These are phyloP conservation scores for Zaprionus obscuricornis DNA, from an alignment of 2,888 invertebrate genomes.

Conservation along the genomic window DNA sequence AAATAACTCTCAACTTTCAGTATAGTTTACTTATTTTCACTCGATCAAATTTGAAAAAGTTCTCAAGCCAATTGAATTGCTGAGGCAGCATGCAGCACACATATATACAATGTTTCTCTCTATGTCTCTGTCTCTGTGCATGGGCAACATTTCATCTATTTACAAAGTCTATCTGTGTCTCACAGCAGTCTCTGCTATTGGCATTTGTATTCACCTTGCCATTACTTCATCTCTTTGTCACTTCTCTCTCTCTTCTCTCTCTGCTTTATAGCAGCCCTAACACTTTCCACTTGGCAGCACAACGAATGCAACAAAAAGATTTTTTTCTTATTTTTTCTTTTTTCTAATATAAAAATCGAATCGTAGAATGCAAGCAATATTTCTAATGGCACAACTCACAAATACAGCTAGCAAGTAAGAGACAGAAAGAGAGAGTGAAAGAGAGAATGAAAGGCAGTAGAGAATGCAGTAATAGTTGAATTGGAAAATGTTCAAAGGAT, in stretches of 20 bases:
- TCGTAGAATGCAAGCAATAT: conserved; percentile 65
- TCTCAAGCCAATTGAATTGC: conserved; percentile 67
- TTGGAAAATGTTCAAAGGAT: conserved; percentile 74
- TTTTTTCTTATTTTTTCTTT: no score
- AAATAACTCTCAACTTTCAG: no score
- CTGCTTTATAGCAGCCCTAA: not conserved
- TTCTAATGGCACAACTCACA: conserved; percentile 61
- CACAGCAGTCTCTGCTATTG: conserved; percentile 56
- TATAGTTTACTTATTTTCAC: no score
- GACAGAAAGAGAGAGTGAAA: not conserved
- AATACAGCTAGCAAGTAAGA: conserved; percentile 3
- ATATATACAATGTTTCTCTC: not conserved
- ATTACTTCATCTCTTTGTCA: not conserved
- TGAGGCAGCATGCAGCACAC: conserved; percentile 25
- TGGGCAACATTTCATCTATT: conserved; percentile 67
- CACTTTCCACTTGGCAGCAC: conserved; percentile 54
- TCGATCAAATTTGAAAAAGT: conserved; percentile 75
- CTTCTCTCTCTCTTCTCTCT: conserved; percentile 10
- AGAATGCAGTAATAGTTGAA: conserved; percentile 47
- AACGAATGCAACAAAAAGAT: conserved; percentile 54
- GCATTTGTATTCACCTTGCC: conserved; percentile 16
- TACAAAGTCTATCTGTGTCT: conserved; percentile 70
- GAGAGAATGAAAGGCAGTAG: not conserved
- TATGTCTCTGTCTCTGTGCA: conserved; percentile 18
- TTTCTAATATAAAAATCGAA: conserved; percentile 73